Percentiles rank a stretch among this genome's conserved stretches.
Conservation (phyloP, 2,113 vertebrate genomes). For the Crotalus tigris region DNA sequence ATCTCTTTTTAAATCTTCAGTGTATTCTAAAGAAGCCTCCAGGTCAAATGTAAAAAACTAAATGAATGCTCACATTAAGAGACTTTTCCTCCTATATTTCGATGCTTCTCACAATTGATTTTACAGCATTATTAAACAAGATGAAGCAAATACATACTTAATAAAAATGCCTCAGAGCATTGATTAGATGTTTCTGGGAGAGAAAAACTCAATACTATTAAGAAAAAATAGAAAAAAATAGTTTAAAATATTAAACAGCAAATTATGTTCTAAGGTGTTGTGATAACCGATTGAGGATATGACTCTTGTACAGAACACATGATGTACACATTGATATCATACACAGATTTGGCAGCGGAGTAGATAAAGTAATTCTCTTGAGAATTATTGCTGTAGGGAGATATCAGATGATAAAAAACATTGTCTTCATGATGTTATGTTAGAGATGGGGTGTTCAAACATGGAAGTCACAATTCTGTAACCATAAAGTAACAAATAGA, state of each 20-base stretch:
- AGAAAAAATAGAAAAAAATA: neutral
- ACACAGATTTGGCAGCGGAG: neutral
- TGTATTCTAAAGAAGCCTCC: neutral
- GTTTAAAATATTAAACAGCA: neutral
- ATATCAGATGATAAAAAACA: neutral
- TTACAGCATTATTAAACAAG: neutral
- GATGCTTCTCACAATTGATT: neutral
- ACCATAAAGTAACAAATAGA: neutral
- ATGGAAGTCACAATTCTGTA: neutral
- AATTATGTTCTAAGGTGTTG: neutral
- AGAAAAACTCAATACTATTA: neutral
- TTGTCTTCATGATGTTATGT: neutral
- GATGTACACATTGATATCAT: neutral
- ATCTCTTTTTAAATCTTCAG: neutral
- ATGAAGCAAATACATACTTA: neutral
- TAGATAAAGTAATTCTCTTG: neutral
- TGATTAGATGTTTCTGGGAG: neutral
- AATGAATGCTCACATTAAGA: neutral
- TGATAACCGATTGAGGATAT: neutral
- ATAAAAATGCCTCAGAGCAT: neutral
- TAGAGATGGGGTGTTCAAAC: neutral
- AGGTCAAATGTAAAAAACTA: neutral
- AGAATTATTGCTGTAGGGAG: neutral
- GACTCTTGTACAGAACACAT: neutral
- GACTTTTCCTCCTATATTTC: neutral